These are phyloP conservation scores for Siphamia tubifer DNA, from an alignment of 2,113 vertebrate species.

Conservation along the genomic window DNA sequence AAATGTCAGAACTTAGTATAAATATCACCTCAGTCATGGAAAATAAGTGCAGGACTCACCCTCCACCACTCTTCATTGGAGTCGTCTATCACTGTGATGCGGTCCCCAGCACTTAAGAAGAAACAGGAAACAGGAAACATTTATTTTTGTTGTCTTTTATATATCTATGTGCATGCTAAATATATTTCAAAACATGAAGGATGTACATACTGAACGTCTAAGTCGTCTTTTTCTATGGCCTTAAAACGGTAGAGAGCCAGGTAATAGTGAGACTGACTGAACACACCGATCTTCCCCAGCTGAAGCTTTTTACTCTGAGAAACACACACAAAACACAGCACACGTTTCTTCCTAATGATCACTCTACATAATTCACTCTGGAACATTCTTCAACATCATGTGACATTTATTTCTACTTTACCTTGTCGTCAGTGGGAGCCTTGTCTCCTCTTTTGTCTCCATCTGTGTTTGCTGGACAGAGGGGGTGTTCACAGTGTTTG, in stretches of 20 bases:
- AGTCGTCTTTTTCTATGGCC: conserved; percentile 92
- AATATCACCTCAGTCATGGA: no score
- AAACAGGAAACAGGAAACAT: not conserved
- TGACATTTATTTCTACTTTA: conserved; percentile 38
- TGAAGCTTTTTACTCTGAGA: conserved; percentile 87
- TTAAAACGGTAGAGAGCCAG: conserved; percentile 93
- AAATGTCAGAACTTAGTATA: not conserved
- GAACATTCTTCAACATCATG: not conserved
- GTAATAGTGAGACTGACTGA: conserved; percentile 90
- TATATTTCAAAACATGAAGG: not conserved
- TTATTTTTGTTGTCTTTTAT: not conserved
- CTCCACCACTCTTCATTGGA: conserved; percentile 97
- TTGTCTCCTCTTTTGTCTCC: conserved; percentile 88
- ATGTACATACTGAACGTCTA: conserved; percentile 86
- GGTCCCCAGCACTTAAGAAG: conserved; percentile 86
- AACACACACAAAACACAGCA: not conserved
- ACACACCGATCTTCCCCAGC: conserved; percentile 79
- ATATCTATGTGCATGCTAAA: not conserved
- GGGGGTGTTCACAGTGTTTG: not conserved
- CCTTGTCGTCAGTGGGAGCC: conserved; percentile 87
- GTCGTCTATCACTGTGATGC: conserved; percentile 92
- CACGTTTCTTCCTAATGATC: not conserved
- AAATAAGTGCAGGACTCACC: conserved; percentile 74
- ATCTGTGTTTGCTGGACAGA: conserved; percentile 76
- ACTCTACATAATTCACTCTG: no score